Conservation (phyloP, 1,140 invertebrate genomes). For the Drosophila pseudoananassae region DNA sequence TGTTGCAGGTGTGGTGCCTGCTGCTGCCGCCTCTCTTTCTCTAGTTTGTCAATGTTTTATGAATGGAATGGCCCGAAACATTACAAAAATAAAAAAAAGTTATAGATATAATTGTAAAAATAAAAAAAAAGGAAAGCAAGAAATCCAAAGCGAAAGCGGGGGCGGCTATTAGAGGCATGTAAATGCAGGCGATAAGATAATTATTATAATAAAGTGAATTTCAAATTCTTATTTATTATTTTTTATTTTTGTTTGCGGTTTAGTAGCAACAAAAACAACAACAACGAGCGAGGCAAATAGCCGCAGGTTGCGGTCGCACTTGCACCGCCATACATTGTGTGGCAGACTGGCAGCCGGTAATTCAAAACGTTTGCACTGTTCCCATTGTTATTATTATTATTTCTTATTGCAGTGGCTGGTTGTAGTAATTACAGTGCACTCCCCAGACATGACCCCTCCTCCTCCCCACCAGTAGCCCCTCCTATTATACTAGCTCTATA, state of each 20-base stretch:
- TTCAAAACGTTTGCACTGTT: conserved; percentile 67
- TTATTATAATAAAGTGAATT: conserved; percentile 70
- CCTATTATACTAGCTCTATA: no score
- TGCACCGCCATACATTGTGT: conserved; percentile 39
- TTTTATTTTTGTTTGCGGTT: conserved; percentile 52
- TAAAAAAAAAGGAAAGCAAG: conserved; percentile 54
- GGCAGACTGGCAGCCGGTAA: conserved; percentile 55
- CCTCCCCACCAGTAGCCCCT: neutral
- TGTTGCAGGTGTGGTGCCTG: conserved; percentile 62
- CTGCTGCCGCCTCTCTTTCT: conserved; percentile 3
- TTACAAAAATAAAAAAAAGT: conserved; percentile 30
- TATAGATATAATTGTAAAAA: conserved; percentile 20
- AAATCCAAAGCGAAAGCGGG: conserved; percentile 13
- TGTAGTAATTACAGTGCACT: conserved; percentile 53
- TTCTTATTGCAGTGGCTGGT: conserved; percentile 32
- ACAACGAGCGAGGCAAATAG: conserved; percentile 34
- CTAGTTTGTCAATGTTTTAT: conserved; percentile 46
- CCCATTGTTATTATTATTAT: conserved; percentile 69
- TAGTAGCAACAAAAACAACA: conserved; percentile 33
- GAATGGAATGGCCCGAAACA: conserved; percentile 61
- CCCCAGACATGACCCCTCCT: conserved; percentile 3
- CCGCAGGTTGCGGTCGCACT: conserved; percentile 41
- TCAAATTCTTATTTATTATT: conserved; percentile 30
- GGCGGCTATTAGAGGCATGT: conserved; percentile 26
- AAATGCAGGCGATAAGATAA: conserved; percentile 56